phyloP scores from a whole-genome alignment of 2,888 invertebrate species.

The Pseudococcus longispinus region DNA sequence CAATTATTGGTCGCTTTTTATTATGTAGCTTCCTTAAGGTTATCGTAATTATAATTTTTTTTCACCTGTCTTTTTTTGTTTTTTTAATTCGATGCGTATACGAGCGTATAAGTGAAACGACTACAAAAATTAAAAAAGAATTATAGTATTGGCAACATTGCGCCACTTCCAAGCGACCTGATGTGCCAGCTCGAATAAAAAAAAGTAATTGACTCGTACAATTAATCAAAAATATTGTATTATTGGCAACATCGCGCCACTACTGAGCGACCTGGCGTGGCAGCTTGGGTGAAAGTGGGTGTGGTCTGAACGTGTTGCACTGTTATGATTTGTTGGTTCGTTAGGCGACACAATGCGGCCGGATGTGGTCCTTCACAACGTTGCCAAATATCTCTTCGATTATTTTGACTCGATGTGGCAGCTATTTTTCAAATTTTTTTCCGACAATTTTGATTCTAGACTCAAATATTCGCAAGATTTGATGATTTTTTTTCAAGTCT shows the following conservation, averaged over 20 bases:
- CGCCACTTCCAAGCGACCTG: background rate
- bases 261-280: background rate
- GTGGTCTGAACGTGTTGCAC: background rate
- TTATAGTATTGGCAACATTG: background rate
- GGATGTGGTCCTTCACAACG: background rate
- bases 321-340: background rate
- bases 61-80: background rate
- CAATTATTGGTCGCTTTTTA: constrained; percentile 31
- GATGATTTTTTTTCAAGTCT: too few species aligned
- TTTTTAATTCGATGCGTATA: background rate
- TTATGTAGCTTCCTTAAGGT: constrained; percentile 11
- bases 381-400: background rate
- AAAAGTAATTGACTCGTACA: too few species aligned
- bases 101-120: background rate
- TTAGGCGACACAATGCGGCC: background rate
- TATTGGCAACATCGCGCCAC: background rate
- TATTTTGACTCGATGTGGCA: background rate
- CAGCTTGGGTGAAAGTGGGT: background rate
- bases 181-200: background rate
- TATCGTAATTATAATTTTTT: background rate
- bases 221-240: too few species aligned
- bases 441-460: too few species aligned
- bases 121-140: background rate
- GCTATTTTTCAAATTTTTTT: too few species aligned
- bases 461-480: too few species aligned